Conservation (phyloP, 2,888 invertebrate genomes). For the Protonemura montana region DNA sequence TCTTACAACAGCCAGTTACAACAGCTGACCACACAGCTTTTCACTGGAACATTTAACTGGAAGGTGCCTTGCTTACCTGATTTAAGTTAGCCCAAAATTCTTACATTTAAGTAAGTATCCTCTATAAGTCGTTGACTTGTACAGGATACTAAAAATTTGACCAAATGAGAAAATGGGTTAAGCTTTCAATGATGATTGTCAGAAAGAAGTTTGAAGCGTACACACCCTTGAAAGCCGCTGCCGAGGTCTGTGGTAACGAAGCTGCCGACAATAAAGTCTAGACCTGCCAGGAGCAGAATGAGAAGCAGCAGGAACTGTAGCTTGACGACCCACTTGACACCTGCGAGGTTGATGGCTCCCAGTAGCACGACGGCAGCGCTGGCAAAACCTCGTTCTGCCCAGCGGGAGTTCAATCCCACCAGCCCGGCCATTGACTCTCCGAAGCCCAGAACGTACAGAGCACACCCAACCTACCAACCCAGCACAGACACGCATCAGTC, state of each 20-base stretch:
- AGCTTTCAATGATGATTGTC: too few species aligned
- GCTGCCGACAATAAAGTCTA: constrained; percentile 94
- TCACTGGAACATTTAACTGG: too few species aligned
- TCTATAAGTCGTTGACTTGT: too few species aligned
- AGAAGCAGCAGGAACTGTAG: constrained; percentile 89
- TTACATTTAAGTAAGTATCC: too few species aligned
- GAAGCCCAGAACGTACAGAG: constrained; percentile 94
- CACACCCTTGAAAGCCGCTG: constrained; percentile 85
- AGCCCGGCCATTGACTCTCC: constrained; percentile 94
- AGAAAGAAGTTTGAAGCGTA: too few species aligned
- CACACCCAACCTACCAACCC: constrained; percentile 79
- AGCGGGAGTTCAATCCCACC: constrained; percentile 70
- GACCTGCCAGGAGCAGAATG: constrained; percentile 84
- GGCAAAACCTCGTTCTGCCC: constrained; percentile 89
- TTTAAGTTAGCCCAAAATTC: too few species aligned
- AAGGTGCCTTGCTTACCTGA: too few species aligned
- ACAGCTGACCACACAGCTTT: too few species aligned
- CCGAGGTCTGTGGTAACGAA: constrained; percentile 79
- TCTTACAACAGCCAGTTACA: too few species aligned
- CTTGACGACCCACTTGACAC: constrained; percentile 98
- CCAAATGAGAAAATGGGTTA: too few species aligned
- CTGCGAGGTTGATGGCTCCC: constrained; percentile 91
- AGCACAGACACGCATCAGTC: too few species aligned
- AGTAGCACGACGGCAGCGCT: constrained; percentile 85
- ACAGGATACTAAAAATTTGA: too few species aligned